These are phyloP conservation scores for Alviniconcha strummeri DNA, from an alignment of 2,888 invertebrate genomes.

Conservation along the genomic window DNA sequence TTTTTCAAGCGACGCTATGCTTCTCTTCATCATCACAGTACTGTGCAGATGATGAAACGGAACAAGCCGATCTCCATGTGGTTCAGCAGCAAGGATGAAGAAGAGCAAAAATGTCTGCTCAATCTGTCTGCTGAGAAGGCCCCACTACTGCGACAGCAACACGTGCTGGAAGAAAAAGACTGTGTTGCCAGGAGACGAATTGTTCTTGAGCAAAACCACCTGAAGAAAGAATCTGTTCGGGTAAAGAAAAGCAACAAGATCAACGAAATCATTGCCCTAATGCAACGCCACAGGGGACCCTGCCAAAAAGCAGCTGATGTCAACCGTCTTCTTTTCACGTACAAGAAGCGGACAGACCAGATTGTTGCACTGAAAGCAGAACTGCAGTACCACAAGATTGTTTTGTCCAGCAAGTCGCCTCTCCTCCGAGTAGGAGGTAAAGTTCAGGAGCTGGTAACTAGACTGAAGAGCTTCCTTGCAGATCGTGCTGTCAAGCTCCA, in stretches of 20 bases:
- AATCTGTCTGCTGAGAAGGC: conserved; percentile 10
- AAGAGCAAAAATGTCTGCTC: conserved; percentile 9
- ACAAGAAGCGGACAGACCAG: not conserved
- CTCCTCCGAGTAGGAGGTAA: conserved; percentile 1
- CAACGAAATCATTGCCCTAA: not conserved
- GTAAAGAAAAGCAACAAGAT: not conserved
- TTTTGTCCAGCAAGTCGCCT: not conserved
- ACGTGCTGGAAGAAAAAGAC: conserved; percentile 9
- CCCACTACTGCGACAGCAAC: not conserved
- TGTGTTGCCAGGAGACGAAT: not conserved
- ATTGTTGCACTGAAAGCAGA: conserved; percentile 3
- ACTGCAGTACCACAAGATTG: not conserved
- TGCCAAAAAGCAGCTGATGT: not conserved
- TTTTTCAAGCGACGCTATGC: conserved; percentile 8
- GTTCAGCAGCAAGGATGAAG: not conserved
- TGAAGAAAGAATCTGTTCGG: not conserved
- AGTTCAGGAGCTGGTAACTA: not conserved
- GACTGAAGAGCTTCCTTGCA: too few species aligned
- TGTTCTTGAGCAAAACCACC: not conserved
- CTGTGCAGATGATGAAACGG: conserved; percentile 20
- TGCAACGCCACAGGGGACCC: not conserved
- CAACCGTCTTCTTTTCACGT: not conserved
- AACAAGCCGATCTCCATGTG: conserved; percentile 15
- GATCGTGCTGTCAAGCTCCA: too few species aligned
- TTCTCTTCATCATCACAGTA: conserved; percentile 9